These are phyloP conservation scores for Grapholita molesta DNA, from an alignment of 1,140 invertebrate genomes.

Conservation along the genomic window DNA sequence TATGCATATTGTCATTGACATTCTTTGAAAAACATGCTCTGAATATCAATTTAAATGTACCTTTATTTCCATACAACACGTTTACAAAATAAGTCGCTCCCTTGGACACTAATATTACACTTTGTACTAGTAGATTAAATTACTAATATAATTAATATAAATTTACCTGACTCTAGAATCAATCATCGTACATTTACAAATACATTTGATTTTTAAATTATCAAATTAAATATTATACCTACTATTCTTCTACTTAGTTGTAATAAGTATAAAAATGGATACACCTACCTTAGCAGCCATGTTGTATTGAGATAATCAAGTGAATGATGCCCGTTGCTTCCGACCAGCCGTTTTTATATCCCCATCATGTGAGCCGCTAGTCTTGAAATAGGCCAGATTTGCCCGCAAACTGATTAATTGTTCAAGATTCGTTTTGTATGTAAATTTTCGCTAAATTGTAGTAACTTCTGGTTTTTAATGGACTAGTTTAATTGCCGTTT, in stretches of 20 bases:
- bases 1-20: background rate
- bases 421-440: slow-evolving; percentile 8
- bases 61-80: background rate
- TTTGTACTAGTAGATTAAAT: no score
- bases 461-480: background rate
- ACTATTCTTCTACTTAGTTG: no score
- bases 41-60: background rate
- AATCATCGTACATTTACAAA: no score
- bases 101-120: background rate
- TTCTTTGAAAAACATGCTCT: background rate
- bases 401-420: background rate
- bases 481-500: background rate
- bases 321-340: slow-evolving; percentile 34
- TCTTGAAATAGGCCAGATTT: slow-evolving; percentile 36
- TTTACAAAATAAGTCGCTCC: background rate
- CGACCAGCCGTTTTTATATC: slow-evolving; percentile 34
- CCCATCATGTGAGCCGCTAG: slow-evolving; percentile 35
- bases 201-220: no score
- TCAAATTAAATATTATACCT: no score
- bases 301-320: slow-evolving; percentile 34
- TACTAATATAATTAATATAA: no score
- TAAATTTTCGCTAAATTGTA: background rate
- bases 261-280: background rate
- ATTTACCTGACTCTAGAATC: no score
- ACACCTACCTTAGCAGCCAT: slow-evolving; percentile 54